These are phyloP conservation scores for Girardinichthys multiradiatus DNA, from an alignment of 2,113 vertebrate species.

Conservation along the genomic window DNA sequence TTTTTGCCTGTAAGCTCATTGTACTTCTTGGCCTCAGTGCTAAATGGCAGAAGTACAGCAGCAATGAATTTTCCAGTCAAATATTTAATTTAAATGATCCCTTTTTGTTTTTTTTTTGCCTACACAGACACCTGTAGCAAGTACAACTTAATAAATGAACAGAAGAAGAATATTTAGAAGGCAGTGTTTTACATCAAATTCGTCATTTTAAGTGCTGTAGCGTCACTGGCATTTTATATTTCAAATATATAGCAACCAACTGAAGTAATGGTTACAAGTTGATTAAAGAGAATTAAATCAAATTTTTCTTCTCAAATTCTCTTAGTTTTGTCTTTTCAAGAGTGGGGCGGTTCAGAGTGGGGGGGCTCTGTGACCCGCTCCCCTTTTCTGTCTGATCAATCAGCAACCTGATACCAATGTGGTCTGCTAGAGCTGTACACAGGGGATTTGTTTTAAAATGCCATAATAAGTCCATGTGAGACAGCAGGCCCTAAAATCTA, in stretches of 20 bases:
- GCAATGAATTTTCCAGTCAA: no score
- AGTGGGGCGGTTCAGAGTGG: constrained; percentile 1
- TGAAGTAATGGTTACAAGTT: neutral
- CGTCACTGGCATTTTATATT: neutral
- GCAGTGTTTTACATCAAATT: neutral
- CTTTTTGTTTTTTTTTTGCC: no score
- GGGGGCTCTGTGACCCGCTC: constrained; percentile 41
- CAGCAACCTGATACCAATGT: constrained; percentile 63
- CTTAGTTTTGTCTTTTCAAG: neutral
- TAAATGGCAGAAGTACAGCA: neutral
- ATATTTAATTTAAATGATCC: no score
- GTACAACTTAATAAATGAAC: neutral
- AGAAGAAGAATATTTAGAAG: neutral
- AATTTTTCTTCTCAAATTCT: neutral
- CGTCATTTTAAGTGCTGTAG: neutral
- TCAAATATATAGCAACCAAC: neutral
- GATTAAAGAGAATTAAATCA: neutral
- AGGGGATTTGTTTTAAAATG: constrained; percentile 63
- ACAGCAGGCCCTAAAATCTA: constrained; percentile 38
- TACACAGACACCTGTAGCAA: neutral
- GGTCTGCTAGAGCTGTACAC: constrained; percentile 41
- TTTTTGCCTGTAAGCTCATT: neutral
- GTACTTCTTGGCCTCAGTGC: neutral
- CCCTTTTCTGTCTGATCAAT: constrained; percentile 51
- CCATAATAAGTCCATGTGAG: constrained; percentile 62